phyloP scores from a whole-genome alignment of 2,797 vertebrate species.

The Molossus alvarezi region DNA sequence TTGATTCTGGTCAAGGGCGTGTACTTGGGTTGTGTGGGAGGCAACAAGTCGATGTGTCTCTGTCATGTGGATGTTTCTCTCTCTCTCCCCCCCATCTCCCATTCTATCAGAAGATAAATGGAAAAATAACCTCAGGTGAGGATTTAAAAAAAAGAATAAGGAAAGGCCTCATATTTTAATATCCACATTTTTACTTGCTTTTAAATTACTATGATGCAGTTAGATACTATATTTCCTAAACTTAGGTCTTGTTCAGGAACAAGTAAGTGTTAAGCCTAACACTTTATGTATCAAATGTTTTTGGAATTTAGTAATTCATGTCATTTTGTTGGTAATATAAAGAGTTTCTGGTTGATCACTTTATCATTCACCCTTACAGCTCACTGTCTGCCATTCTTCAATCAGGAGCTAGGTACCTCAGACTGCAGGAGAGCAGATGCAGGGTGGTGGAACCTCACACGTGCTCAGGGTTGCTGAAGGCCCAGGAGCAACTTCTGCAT shows the following conservation, averaged over 20 bases:
- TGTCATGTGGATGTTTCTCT: no score
- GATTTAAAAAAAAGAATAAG: not conserved
- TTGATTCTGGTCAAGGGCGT: no score
- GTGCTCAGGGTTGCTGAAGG: not conserved
- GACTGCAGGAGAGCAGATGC: not conserved
- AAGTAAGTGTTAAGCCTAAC: slow-evolving; percentile 25
- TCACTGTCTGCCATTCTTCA: slow-evolving; percentile 5
- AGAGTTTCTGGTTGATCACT: not conserved
- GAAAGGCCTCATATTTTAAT: not conserved
- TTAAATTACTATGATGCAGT: not conserved
- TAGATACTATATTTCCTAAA: slow-evolving; percentile 16
- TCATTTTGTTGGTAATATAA: slow-evolving; percentile 44
- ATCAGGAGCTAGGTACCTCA: not conserved
- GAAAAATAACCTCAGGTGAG: no score
- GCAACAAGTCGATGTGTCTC: no score
- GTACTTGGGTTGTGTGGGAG: no score
- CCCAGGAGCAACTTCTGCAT: not conserved
- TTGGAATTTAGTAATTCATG: slow-evolving; percentile 50
- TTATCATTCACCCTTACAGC: not conserved
- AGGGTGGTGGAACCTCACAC: not conserved
- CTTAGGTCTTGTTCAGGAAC: slow-evolving; percentile 43
- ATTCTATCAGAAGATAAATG: no score
- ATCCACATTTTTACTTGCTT: not conserved
- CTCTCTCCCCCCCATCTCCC: no score
- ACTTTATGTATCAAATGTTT: not conserved